Percentiles rank a stretch among this genome's conserved stretches.
phyloP scores from a whole-genome alignment of 2,113 vertebrate genomes.

The Chaetodon auriga region DNA sequence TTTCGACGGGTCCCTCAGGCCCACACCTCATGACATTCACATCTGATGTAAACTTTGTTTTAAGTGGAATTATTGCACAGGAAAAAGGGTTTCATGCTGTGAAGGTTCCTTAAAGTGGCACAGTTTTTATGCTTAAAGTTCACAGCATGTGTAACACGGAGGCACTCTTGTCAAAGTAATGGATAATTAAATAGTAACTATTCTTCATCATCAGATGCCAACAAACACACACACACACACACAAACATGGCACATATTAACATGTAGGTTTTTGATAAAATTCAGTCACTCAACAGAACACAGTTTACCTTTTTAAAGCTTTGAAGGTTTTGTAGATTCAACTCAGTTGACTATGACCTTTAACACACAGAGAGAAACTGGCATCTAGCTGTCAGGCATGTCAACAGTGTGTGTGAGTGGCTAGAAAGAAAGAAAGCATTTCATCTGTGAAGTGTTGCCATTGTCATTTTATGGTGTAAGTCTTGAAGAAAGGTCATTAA shows the following conservation, averaged over 20 bases:
- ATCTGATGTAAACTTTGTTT: background rate
- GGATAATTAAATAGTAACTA: background rate
- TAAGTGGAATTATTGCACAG: background rate
- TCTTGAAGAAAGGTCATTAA: background rate
- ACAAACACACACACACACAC: background rate
- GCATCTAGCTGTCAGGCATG: too few species aligned
- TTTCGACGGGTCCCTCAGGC: slow-evolving; percentile 10
- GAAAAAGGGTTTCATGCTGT: background rate
- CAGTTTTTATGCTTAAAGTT: background rate
- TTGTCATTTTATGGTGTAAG: background rate
- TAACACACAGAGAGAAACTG: too few species aligned
- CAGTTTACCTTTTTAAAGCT: too few species aligned
- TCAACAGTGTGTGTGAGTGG: too few species aligned
- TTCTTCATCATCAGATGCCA: background rate
- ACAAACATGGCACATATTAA: too few species aligned
- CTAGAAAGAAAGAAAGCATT: too few species aligned
- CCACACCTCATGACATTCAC: slow-evolving; percentile 1
- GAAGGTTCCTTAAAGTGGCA: background rate
- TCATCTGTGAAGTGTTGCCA: background rate
- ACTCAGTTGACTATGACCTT: too few species aligned
- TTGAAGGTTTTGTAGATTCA: too few species aligned
- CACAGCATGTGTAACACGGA: background rate
- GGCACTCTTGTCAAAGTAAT: background rate
- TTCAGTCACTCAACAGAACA: too few species aligned
- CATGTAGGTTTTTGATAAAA: too few species aligned